These are phyloP conservation scores for Erythrolamprus reginae DNA, from an alignment of 2,113 vertebrate species.

Conservation along the genomic window DNA sequence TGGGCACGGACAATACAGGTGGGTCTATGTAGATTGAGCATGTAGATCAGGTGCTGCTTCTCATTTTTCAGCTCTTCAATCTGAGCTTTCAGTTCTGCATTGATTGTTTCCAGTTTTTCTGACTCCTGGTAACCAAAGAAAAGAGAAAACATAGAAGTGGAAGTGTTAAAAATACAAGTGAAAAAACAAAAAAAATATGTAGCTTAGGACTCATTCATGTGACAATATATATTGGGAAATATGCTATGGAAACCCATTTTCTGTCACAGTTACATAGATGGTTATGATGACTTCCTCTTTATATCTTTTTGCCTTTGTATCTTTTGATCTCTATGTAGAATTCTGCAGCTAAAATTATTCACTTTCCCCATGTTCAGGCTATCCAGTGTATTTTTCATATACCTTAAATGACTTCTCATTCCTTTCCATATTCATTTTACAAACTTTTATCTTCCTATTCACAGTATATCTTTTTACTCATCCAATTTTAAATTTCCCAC, in stretches of 20 bases:
- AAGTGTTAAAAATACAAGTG: background rate
- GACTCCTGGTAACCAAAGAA: slow-evolving; percentile 78
- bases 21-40: slow-evolving; percentile 95
- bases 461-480: background rate
- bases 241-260: background rate
- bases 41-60: slow-evolving; percentile 97
- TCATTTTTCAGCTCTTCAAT: slow-evolving; percentile 94
- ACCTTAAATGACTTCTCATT: background rate
- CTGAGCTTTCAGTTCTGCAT: slow-evolving; percentile 92
- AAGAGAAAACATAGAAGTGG: background rate
- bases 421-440: background rate
- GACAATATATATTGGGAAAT: background rate
- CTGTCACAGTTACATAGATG: background rate
- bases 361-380: background rate
- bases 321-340: background rate
- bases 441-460: background rate
- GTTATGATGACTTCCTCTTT: background rate
- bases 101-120: slow-evolving; percentile 92
- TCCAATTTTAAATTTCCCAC: background rate
- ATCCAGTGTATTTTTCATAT: background rate
- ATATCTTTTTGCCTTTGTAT: background rate
- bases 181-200: background rate
- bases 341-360: background rate
- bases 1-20: slow-evolving; percentile 96
- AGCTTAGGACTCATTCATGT: background rate